Base-by-base conservation (phyloP, 2,888 invertebrate genomes). In the Xanthorhoe designata region DNA sequence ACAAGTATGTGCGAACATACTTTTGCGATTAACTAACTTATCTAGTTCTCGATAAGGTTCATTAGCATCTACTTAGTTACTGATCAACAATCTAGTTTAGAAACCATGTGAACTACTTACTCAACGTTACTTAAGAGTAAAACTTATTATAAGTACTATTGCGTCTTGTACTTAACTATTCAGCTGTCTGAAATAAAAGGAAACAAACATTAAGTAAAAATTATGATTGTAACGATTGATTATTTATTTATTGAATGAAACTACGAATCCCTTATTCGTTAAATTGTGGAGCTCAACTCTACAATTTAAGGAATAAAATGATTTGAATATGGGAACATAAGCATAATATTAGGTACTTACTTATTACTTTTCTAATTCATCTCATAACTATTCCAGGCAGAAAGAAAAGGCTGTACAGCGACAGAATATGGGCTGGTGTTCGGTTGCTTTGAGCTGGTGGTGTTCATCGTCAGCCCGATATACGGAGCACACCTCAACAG, bases 391-490 rank as follows among this genome's bases (percentile, higher is more conserved):
- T 64, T 64, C 29, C 88, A 97, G 97, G 98, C 98, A 10, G 96
- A 97, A 81, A 94, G 94, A 68, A 98, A 97, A 90, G 96, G 96
- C 8, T 97, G 97, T 17, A 94, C 96, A 15, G 96, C 97, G 0
- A 96, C 97, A 9, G 96, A 97, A 80, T 97, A 97, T 83, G 98
- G 98, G 0, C 92, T 98, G 71, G 97, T 98, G 0, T 98, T 98
- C 83, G 98, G 98, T 0, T 94, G 97, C 50, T 98, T 97, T 87
- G 97, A 98, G 83, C 90, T 98, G 64, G 95, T 97, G 24, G 97
- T 97, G 59, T 97, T 97, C 85, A 81, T 97, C 32, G 95, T 97
- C 66, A 97, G 97, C 73, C 98, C 98, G 0, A 78, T 98, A 15
- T 97, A 97, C 81, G 98, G 98, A 50, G 96, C 96, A 74, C 94